phyloP scores from a whole-genome alignment of 2,888 invertebrate species.

The Hydriomena furcata region DNA sequence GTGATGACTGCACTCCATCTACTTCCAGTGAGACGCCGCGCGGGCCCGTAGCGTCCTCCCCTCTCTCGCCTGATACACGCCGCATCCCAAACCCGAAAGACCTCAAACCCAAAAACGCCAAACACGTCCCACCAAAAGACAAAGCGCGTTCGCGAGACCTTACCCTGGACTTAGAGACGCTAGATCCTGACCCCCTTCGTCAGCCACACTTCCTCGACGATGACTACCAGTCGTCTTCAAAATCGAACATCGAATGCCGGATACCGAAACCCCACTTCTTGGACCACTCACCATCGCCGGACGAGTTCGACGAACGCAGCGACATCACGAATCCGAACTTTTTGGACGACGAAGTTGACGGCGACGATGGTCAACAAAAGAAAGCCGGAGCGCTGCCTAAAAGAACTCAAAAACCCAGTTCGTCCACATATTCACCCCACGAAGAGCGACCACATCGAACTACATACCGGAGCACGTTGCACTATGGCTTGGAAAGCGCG shows the following conservation, averaged over 20 bases:
- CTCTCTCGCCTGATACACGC: constrained; percentile 62
- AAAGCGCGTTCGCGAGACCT: constrained; percentile 73
- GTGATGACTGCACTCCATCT: constrained; percentile 78
- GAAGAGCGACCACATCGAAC: constrained; percentile 73
- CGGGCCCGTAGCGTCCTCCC: constrained; percentile 55
- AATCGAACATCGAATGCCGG: constrained; percentile 76
- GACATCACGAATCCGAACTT: constrained; percentile 79
- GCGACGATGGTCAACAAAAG: constrained; percentile 68
- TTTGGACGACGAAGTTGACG: constrained; percentile 72
- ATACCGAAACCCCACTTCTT: constrained; percentile 81
- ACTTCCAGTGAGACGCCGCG: constrained; percentile 70
- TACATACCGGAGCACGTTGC: constrained; percentile 69
- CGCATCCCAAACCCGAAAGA: constrained; percentile 65
- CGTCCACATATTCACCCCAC: constrained; percentile 56
- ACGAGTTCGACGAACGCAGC: constrained; percentile 77
- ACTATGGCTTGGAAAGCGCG: constrained; percentile 75
- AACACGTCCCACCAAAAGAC: constrained; percentile 59
- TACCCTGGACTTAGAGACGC: constrained; percentile 67
- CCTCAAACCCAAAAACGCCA: constrained; percentile 53
- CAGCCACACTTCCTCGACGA: constrained; percentile 86
- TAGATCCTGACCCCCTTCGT: constrained; percentile 66
- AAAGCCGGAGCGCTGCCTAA: constrained; percentile 74
- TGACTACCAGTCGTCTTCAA: constrained; percentile 83
- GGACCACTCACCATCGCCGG: constrained; percentile 79
- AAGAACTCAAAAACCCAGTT: constrained; percentile 57